phyloP scores from a whole-genome alignment of 2,113 vertebrate species.

The Lipophrys pholis region DNA sequence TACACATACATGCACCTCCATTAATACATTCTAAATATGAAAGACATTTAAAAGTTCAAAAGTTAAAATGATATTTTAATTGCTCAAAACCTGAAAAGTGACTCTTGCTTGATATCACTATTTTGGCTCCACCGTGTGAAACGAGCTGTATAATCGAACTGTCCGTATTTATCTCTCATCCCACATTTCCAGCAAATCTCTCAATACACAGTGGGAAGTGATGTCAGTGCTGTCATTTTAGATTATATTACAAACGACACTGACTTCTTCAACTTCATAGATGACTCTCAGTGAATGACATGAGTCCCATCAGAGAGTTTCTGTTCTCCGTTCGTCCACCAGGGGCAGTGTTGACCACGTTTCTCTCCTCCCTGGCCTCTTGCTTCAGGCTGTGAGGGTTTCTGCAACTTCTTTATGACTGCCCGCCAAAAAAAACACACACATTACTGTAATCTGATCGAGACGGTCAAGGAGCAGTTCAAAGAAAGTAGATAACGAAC shows the following conservation, averaged over 20 bases:
- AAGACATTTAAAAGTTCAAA: too few relatives aligned
- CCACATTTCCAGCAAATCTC: slow-evolving; percentile 1
- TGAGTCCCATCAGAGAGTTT: slow-evolving; percentile 22
- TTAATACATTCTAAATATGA: too few relatives aligned
- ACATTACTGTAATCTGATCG: slow-evolving; percentile 42
- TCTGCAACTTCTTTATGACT: slow-evolving; percentile 29
- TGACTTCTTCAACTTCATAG: slow-evolving; percentile 1
- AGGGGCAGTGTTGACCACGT: slow-evolving; percentile 58
- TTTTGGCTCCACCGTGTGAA: background rate
- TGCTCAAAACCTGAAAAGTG: too few relatives aligned
- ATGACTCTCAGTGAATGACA: slow-evolving; percentile 9
- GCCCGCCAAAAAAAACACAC: slow-evolving; percentile 19
- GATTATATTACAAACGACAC: slow-evolving; percentile 14
- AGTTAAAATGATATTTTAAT: too few relatives aligned
- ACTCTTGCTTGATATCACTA: background rate
- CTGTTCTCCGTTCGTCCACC: slow-evolving; percentile 36
- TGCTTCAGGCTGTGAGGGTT: slow-evolving; percentile 29
- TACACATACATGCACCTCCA: too few relatives aligned
- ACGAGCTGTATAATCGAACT: background rate
- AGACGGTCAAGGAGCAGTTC: slow-evolving; percentile 39
- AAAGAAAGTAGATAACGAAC: slow-evolving; percentile 36
- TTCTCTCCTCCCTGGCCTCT: slow-evolving; percentile 20
- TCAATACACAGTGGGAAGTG: background rate
- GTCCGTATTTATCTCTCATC: background rate
- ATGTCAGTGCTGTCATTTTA: background rate